phyloP scores from a whole-genome alignment of 2,113 vertebrate genomes.

The Chlamydotis undulata region DNA sequence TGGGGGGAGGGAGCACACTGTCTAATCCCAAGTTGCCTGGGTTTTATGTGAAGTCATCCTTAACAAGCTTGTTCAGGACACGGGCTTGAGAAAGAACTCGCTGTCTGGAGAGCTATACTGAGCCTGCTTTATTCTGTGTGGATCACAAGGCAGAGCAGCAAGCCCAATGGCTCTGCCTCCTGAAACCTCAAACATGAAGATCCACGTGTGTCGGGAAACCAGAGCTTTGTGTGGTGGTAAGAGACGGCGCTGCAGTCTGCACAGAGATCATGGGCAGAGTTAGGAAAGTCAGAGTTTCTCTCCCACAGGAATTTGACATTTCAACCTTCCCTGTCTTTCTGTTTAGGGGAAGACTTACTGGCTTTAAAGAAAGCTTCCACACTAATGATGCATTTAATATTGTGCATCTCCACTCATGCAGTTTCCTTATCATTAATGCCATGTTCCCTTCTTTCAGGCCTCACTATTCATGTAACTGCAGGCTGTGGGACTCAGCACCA shows the following conservation, averaged over 20 bases:
- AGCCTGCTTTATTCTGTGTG: background rate
- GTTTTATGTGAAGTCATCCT: constrained; percentile 24
- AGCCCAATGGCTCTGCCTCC: background rate
- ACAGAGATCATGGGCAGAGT: background rate
- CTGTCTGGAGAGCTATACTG: background rate
- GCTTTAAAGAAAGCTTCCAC: background rate
- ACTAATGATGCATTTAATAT: background rate
- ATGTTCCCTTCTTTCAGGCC: background rate
- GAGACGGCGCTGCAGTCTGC: background rate
- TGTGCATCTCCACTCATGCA: background rate
- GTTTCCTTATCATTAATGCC: background rate
- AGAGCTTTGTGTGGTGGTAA: background rate
- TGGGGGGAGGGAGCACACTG: background rate
- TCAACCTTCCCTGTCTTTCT: background rate
- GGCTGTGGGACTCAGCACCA: background rate
- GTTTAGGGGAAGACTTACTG: background rate
- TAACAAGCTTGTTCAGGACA: background rate
- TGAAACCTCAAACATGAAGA: background rate
- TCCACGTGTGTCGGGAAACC: background rate
- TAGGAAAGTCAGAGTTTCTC: background rate
- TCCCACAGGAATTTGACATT: background rate
- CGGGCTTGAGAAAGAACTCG: background rate
- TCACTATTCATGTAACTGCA: background rate
- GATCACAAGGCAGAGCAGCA: background rate
- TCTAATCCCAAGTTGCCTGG: background rate